Evolutionary conservation across 2,797 vertebrate genomes (phyloP).

Genomic region (Channallabes apus): DNA sequence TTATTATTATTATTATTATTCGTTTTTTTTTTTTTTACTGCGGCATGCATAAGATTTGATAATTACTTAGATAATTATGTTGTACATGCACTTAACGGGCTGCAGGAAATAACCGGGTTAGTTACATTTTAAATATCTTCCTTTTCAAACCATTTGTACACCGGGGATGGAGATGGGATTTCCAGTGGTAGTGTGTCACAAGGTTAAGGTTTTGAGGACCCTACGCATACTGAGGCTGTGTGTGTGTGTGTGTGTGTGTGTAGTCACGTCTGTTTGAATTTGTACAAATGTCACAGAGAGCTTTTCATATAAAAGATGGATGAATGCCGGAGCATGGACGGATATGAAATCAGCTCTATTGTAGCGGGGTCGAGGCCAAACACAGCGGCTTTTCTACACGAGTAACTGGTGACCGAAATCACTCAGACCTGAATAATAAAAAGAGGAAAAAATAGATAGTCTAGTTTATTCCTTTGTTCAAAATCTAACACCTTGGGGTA

Average conservation of each 20-base stretch:
- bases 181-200: not conserved
- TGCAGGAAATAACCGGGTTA: not conserved
- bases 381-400: not conserved
- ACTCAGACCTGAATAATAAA: not conserved
- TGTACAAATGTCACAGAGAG: not conserved
- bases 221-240: not conserved
- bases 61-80: not conserved
- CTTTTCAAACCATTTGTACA: not conserved
- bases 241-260: not conserved
- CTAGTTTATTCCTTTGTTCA: not conserved
- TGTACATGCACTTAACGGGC: too few species aligned
- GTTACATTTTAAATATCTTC: not conserved
- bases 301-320: slow-evolving; percentile 5
- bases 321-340: not conserved
- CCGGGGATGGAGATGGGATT: too few species aligned
- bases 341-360: slow-evolving; percentile 11
- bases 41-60: not conserved
- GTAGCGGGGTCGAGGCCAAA: not conserved
- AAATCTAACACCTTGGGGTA: not conserved
- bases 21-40: not conserved
- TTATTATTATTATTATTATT: too few species aligned
- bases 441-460: not conserved
- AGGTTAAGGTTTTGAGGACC: not conserved
- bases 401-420: not conserved
- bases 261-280: not conserved